Conservation (phyloP, 2,113 vertebrate species). For the Chionomys nivalis region DNA sequence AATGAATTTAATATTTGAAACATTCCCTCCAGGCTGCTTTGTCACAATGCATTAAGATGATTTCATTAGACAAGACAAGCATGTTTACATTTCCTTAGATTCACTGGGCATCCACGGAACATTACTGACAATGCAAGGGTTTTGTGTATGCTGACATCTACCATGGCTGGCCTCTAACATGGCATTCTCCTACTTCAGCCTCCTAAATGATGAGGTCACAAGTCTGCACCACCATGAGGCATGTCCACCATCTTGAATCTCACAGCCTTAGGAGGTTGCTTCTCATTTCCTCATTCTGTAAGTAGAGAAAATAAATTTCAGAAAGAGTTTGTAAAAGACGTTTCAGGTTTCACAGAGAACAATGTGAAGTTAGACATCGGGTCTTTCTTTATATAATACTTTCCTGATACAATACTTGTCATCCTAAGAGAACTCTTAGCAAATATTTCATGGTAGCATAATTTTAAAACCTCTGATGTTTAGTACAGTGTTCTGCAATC, state of each 20-base stretch:
- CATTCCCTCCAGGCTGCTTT: background rate
- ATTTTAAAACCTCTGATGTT: background rate
- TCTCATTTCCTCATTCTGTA: background rate
- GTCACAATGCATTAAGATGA: background rate
- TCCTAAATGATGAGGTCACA: background rate
- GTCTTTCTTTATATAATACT: no score
- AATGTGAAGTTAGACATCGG: background rate
- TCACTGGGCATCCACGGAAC: background rate
- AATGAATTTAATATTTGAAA: conserved; percentile 13
- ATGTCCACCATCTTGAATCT: background rate
- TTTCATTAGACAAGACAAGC: background rate
- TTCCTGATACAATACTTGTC: background rate
- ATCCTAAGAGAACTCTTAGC: background rate
- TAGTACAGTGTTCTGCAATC: background rate
- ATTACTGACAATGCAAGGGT: background rate
- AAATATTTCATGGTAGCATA: background rate
- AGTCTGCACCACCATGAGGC: background rate
- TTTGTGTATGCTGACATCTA: background rate
- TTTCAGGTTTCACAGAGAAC: background rate
- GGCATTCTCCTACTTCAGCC: background rate
- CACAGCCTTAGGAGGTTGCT: background rate
- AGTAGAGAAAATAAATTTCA: background rate
- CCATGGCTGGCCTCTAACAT: background rate
- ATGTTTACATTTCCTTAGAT: background rate
- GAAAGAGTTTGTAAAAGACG: background rate